These are phyloP conservation scores for Falco punctatus DNA, from an alignment of 2,113 vertebrate genomes.

Conservation along the genomic window DNA sequence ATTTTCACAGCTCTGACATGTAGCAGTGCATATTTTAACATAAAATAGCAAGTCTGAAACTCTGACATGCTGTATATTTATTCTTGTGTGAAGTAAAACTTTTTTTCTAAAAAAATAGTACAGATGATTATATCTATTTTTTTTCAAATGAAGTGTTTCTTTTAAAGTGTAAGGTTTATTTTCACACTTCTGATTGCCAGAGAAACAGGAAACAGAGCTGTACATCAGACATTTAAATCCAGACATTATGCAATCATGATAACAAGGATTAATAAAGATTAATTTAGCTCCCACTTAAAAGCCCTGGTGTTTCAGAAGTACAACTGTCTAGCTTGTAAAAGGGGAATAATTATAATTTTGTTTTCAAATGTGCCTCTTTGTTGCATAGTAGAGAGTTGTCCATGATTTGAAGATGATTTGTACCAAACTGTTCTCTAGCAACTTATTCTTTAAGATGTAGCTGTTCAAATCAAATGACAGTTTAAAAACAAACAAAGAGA, in stretches of 20 bases:
- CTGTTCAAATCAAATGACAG: background rate
- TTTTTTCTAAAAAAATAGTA: slow-evolving; percentile 19
- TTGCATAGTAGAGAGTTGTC: background rate
- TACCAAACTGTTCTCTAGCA: background rate
- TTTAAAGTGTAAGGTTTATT: slow-evolving; percentile 78
- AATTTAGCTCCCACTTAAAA: slow-evolving; percentile 73
- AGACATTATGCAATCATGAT: slow-evolving; percentile 76
- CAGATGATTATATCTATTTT: slow-evolving; percentile 65
- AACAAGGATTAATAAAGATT: slow-evolving; percentile 80
- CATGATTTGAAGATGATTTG: background rate
- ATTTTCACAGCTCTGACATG: slow-evolving; percentile 76
- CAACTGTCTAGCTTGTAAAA: background rate
- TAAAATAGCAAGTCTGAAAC: slow-evolving; percentile 69
- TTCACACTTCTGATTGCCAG: slow-evolving; percentile 80
- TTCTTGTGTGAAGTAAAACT: slow-evolving; percentile 62
- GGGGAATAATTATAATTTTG: slow-evolving; percentile 46
- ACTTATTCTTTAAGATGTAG: background rate
- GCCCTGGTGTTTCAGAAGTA: slow-evolving; percentile 20
- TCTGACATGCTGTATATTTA: slow-evolving; percentile 75
- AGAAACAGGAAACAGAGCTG: slow-evolving; percentile 65
- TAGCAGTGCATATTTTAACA: slow-evolving; percentile 78
- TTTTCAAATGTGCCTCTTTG: slow-evolving; percentile 43
- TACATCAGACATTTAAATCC: slow-evolving; percentile 69
- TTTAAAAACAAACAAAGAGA: background rate
- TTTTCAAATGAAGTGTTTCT: slow-evolving; percentile 61